Evolutionary conservation across 2,797 vertebrate species (phyloP), one percentile per base, ranked within the genome.

Genomic region (Ispidina lecontei): DNA sequence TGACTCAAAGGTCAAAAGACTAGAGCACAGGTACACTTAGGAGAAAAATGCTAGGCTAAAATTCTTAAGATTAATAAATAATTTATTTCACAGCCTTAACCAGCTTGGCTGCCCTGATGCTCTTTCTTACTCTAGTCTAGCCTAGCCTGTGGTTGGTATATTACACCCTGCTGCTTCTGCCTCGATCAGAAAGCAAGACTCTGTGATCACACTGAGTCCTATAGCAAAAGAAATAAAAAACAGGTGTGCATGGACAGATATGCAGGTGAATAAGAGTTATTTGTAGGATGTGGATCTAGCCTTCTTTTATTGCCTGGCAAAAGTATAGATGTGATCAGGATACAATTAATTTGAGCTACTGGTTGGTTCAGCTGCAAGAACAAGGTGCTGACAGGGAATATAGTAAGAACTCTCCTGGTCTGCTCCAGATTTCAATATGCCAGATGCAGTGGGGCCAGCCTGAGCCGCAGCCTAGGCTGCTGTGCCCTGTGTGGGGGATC

Each of bases 311-410:
- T 62, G 51, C 52, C 31, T 90, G 33, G 82, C 16, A 86, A 55
- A 85, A 84, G 43, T 20, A 56, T 68, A 8, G 12, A 31, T 20
- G 31, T 58, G 73, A 85, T 51, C 37, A 85, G 82, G 79, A 85
- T 91, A 43, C 72, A 91, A 88, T 81, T 85, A 75, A 83, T 78
- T 69, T 78, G 79, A 84, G 73, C 58, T 65, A 87, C 81, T 43
- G 65, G 20, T 79, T 62, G 76, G 51, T 43, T 85, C 56, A 46
- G 19, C 47, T 72, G 41, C 43, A 52, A 0, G 7, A 88, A 84
- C 14, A 46, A 65, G 70, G 72, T 0, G 7, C 76, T 87, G 94
- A 92, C 82, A 85, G 84, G 12, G 79, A 91, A 37, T 6, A 3
- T 2, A 6, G 58, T 65, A 82, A 83, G 65, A 87, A 43, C 33